Base-by-base conservation (phyloP, 2,797 vertebrate genomes). In the Sciurus vulgaris region DNA sequence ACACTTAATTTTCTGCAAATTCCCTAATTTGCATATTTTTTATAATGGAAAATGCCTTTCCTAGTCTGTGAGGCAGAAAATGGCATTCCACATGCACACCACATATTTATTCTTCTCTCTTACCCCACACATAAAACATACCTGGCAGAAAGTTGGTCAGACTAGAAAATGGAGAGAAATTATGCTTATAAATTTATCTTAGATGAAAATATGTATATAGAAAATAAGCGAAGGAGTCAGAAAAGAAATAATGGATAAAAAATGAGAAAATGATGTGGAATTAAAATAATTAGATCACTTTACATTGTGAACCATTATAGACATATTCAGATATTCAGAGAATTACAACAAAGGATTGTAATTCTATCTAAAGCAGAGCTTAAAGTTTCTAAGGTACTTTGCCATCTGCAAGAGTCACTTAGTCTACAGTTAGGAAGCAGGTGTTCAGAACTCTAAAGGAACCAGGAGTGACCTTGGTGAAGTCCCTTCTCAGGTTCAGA, bases 1-100 rank as follows among this genome's bases (percentile, higher is more conserved):
- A 96, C 8, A 84, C 41, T 83, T 95, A 59, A n/a, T 74, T 93
- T 89, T 94, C 83, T 83, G 54, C 54, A 78, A 85, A 85, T 86
- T 86, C 89, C 44, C 89, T 96, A 63, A 83, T 74, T 89, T 91
- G 28, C 78, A 91, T 76, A 73, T 93, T 89, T 82, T 87, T 72
- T 78, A 85, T 35, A 72, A 95, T 73, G 41, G 44, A 41, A 93
- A 94, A 85, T n/a, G 22, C 4, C 67, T 86, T 83, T 89, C 74
- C 51, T 26, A 22, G 13, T 51, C 49, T 65, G 10, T 94, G 85
- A 87, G 67, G 65, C 38, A 92, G 74, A 91, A 94, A 96, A 93
- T 35, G 41, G 69, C 63, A 94, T 93, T 91, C 87, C 7, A 82
- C 2, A 51, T 13, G 41, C 22, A 38, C 49, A 44, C 41, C 90